Conservation (phyloP, 2,888 invertebrate genomes). For the Orthonevra nobilis region DNA sequence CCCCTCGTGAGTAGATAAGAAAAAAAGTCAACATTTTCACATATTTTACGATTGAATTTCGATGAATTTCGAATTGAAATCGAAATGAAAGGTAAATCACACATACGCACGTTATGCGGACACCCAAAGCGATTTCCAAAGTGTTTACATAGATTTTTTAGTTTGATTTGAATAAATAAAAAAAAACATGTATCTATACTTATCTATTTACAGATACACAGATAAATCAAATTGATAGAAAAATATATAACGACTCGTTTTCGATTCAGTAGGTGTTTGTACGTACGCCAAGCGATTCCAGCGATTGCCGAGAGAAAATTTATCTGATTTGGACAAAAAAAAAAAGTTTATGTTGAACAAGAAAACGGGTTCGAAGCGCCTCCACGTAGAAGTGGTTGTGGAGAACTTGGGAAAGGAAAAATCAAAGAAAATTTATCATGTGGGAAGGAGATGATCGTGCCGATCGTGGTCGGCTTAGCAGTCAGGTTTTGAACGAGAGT, state of each 20-base stretch:
- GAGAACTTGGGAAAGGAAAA: conserved; percentile 13
- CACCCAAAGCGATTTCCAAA: conserved; percentile 16
- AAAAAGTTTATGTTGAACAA: conserved; percentile 42
- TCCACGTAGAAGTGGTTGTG: conserved; percentile 2
- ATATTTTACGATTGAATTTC: neutral
- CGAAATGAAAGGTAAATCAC: neutral
- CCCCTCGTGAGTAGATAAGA: neutral
- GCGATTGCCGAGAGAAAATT: no score
- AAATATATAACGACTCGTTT: no score
- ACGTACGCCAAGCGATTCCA: conserved; percentile 20
- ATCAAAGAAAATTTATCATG: conserved; percentile 34
- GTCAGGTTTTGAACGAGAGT: conserved; percentile 37
- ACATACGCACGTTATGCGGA: neutral
- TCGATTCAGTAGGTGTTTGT: conserved; percentile 36
- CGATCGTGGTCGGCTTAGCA: conserved; percentile 31
- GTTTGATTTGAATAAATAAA: neutral
- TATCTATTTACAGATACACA: neutral
- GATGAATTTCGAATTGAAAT: conserved; percentile 8
- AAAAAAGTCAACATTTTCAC: conserved; percentile 14
- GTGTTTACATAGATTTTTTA: conserved; percentile 23
- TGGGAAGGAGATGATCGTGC: conserved; percentile 45
- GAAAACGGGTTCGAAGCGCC: conserved; percentile 48
- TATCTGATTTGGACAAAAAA: conserved; percentile 33
- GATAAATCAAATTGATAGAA: conserved; percentile 6
- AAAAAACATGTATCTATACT: neutral